Evolutionary conservation across 2,113 vertebrate genomes (phyloP).

Genomic region (Apistogramma diplotaenia): DNA sequence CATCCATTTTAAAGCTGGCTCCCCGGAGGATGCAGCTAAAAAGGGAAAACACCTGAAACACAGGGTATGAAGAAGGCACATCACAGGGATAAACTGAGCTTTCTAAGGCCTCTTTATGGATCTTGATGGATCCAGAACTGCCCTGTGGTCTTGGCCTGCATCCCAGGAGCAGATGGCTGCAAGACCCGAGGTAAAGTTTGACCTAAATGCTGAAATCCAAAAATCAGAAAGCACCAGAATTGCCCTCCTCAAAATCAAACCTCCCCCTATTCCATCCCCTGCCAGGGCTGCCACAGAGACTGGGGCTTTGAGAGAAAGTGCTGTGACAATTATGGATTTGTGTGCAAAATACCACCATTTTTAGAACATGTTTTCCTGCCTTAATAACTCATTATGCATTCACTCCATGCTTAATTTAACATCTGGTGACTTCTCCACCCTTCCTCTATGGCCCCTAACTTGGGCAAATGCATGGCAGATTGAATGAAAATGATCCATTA

Average conservation of each 20-base stretch:
- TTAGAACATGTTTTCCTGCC: slow-evolving; percentile 55
- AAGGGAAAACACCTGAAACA: slow-evolving; percentile 77
- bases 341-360: slow-evolving; percentile 42
- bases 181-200: slow-evolving; percentile 73
- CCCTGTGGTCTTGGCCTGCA: slow-evolving; percentile 72
- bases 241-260: slow-evolving; percentile 21
- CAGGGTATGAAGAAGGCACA: slow-evolving; percentile 46
- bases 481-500: slow-evolving; percentile 70
- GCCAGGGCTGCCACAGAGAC: slow-evolving; percentile 29
- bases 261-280: slow-evolving; percentile 2
- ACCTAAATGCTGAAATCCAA: slow-evolving; percentile 74
- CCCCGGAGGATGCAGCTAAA: slow-evolving; percentile 72
- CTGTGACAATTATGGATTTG: slow-evolving; percentile 37
- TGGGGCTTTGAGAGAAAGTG: slow-evolving; percentile 12
- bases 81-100: slow-evolving; percentile 42
- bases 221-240: slow-evolving; percentile 30
- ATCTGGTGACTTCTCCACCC: slow-evolving; percentile 60
- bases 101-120: slow-evolving; percentile 37
- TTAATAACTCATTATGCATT: slow-evolving; percentile 74
- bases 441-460: slow-evolving; percentile 43
- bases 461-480: slow-evolving; percentile 48
- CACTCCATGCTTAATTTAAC: slow-evolving; percentile 71
- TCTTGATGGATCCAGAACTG: slow-evolving; percentile 44
- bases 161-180: slow-evolving; percentile 77
- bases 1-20: slow-evolving; percentile 76